Evolutionary conservation across 2,888 invertebrate genomes (phyloP).

Genomic region (Halictus quadricinctus): DNA sequence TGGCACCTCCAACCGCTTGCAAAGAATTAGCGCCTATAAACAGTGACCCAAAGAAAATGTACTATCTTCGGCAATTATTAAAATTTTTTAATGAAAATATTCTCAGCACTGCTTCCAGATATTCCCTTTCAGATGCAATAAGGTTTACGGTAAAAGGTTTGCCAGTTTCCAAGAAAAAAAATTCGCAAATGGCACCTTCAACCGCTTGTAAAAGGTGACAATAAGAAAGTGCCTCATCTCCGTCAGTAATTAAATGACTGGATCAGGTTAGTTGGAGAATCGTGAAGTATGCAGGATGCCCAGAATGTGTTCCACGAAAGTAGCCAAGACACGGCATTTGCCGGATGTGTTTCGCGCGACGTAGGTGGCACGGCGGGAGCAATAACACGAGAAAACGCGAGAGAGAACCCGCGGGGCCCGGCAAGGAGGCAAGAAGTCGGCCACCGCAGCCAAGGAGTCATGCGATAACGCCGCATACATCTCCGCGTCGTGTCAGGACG

Average conservation of each 20-base stretch:
- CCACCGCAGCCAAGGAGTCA: conserved; percentile 51
- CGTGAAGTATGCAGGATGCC: neutral
- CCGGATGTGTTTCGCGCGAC: conserved; percentile 28
- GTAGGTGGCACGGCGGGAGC: conserved; percentile 53
- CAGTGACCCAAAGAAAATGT: no score
- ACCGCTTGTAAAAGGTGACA: neutral
- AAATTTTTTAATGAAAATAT: neutral
- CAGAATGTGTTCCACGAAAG: neutral
- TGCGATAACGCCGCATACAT: conserved; percentile 61
- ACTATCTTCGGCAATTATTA: neutral
- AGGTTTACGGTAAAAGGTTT: neutral
- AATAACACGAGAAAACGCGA: conserved; percentile 55
- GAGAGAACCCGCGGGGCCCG: conserved; percentile 28
- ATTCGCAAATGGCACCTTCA: neutral
- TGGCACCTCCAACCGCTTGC: neutral
- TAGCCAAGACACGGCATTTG: conserved; percentile 5
- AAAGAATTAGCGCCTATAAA: neutral
- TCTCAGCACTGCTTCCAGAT: neutral
- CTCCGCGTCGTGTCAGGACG: conserved; percentile 52
- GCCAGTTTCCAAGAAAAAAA: neutral
- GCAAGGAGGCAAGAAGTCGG: conserved; percentile 41
- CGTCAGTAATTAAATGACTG: neutral
- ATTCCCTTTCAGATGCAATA: neutral
- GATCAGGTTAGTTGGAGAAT: neutral
- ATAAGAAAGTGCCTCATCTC: neutral